Percentiles rank a stretch among this genome's conserved stretches.
phyloP scores from a whole-genome alignment of 2,113 vertebrate species.

The Barnardius zonarius region DNA sequence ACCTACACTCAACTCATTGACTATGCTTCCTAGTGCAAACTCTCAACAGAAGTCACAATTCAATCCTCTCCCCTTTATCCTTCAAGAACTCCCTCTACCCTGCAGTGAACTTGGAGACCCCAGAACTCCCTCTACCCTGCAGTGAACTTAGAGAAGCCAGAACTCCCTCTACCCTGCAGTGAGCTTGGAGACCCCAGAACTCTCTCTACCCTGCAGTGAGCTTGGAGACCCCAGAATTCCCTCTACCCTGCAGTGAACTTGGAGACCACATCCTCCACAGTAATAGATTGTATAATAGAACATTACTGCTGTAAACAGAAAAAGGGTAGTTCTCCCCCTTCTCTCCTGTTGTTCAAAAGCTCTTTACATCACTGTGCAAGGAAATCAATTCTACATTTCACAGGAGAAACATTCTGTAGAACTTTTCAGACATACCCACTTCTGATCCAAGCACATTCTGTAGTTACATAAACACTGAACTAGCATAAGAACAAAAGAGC shows the following conservation, averaged over 20 bases:
- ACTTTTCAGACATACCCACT: not conserved
- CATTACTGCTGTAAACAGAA: not conserved
- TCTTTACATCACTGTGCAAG: not conserved
- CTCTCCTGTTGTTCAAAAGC: not conserved
- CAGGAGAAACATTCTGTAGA: not conserved
- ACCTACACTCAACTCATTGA: fast-evolving
- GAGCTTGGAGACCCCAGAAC: not conserved
- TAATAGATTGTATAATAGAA: not conserved
- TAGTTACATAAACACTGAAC: not conserved
- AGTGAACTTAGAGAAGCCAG: not conserved
- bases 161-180: not conserved
- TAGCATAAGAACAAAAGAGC: not conserved
- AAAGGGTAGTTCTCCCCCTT: not conserved
- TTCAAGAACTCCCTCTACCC: not conserved
- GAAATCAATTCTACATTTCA: not conserved
- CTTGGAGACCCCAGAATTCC: not conserved
- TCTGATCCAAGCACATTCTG: not conserved
- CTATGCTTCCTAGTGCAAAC: not conserved
- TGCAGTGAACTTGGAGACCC: not conserved
- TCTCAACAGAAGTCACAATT: not conserved
- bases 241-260: not conserved
- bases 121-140: not conserved
- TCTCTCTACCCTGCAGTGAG: not conserved
- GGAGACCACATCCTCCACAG: not conserved
- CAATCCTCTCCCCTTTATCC: not conserved